Evolutionary conservation across 2,113 vertebrate genomes (phyloP).

Genomic region (Periophthalmodon schlosseri): DNA sequence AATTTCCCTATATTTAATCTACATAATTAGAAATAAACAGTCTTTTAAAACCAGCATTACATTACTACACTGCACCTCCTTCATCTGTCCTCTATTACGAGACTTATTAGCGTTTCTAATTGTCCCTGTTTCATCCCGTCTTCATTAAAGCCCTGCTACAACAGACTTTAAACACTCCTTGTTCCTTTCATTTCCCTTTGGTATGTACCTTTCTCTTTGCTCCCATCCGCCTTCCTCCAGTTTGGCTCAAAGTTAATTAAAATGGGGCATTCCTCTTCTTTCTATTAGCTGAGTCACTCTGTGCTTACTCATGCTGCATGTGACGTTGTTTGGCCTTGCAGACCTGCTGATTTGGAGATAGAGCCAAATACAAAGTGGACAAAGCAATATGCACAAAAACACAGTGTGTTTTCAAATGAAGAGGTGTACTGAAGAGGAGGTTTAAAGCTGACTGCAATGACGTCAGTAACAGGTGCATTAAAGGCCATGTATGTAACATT

Average conservation of each 20-base stretch:
- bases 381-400: not conserved
- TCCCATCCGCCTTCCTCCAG: not conserved
- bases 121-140: not conserved
- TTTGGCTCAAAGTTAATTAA: constrained; percentile 10
- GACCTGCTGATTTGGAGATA: constrained; percentile 8
- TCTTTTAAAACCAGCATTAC: not conserved
- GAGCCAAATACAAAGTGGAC: constrained; percentile 1
- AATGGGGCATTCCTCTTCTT: constrained; percentile 8
- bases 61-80: not conserved
- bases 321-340: not conserved
- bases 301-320: not conserved
- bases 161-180: not conserved
- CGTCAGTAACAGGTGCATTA: not conserved
- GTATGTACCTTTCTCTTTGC: not conserved
- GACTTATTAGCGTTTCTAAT: constrained; percentile 7
- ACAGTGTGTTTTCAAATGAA: not conserved
- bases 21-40: not conserved
- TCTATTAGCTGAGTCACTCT: not conserved
- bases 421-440: not conserved
- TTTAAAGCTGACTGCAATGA: not conserved
- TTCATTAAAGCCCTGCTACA: not conserved
- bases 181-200: constrained; percentile 9
- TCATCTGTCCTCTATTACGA: constrained; percentile 3
- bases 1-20: not conserved
- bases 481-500: not conserved